Percentiles rank a stretch among this genome's conserved stretches.
Conservation (phyloP, 2,113 vertebrate genomes). For the Notarius lentiginosus region DNA sequence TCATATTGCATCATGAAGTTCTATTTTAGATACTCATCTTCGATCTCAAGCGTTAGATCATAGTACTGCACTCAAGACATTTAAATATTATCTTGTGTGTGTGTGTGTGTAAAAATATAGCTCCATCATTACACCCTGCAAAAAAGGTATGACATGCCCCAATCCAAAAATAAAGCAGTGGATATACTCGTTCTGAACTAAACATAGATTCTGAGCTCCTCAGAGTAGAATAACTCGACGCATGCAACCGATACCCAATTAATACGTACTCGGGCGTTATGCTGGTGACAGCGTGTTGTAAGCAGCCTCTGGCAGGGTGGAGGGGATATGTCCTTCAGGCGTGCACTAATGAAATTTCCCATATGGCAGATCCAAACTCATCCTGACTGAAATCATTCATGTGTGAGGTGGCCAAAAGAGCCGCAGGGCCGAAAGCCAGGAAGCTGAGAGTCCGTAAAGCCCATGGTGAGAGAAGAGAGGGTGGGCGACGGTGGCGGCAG, state of each 20-base stretch:
- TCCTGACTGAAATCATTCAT: constrained; percentile 55
- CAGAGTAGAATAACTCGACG: constrained; percentile 21
- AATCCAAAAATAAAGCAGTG: constrained; percentile 1
- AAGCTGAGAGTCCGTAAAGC: constrained; percentile 11
- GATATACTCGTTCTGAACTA: constrained; percentile 8
- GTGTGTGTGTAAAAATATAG: background rate
- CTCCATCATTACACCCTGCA: background rate
- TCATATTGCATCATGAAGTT: background rate
- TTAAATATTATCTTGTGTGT: background rate
- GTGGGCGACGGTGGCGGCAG: background rate
- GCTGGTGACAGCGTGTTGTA: background rate
- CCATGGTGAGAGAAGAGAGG: background rate
- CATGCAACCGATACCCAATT: constrained; percentile 21
- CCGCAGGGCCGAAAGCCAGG: constrained; percentile 1
- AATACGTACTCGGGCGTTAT: background rate
- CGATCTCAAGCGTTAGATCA: background rate
- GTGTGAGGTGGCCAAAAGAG: constrained; percentile 54
- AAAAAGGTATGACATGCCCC: background rate
- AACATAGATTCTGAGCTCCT: constrained; percentile 4
- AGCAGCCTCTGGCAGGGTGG: background rate
- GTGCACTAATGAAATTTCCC: constrained; percentile 69
- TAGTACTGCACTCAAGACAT: background rate
- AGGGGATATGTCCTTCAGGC: constrained; percentile 48
- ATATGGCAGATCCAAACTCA: constrained; percentile 66
- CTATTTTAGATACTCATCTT: background rate